Conservation (phyloP, 2,113 vertebrate species). For the Tympanuchus pallidicinctus region DNA sequence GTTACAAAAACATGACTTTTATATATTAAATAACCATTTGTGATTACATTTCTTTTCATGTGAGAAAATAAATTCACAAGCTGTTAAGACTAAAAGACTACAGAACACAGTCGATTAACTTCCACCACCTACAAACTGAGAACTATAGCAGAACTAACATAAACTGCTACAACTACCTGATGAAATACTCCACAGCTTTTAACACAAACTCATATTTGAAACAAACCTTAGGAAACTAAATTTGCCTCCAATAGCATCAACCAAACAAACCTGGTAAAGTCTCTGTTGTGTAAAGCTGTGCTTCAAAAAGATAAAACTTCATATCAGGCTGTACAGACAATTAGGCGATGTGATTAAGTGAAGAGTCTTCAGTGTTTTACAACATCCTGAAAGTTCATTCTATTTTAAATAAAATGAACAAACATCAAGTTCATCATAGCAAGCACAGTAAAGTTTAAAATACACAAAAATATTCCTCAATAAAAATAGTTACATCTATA, state of each 20-base stretch:
- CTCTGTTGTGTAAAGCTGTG: conserved; percentile 1
- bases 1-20: background rate
- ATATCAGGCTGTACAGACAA: background rate
- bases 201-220: background rate
- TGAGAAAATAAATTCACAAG: background rate
- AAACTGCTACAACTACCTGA: background rate
- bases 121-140: background rate
- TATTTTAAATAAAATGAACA: background rate
- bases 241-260: background rate
- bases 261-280: background rate
- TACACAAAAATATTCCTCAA: conserved; percentile 23
- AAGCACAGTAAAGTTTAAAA: background rate
- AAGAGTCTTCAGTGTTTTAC: background rate
- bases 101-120: background rate
- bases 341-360: background rate
- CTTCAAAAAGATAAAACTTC: background rate
- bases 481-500: background rate
- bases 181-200: background rate
- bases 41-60: background rate
- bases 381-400: background rate
- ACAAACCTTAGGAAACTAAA: conserved; percentile 2
- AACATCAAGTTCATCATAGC: conserved; percentile 30
- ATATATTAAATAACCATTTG: background rate
- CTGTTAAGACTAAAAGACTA: conserved; percentile 13
- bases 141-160: background rate